These are phyloP conservation scores for Neuroterus valhalla DNA, from an alignment of 1,140 invertebrate species.

Conservation along the genomic window DNA sequence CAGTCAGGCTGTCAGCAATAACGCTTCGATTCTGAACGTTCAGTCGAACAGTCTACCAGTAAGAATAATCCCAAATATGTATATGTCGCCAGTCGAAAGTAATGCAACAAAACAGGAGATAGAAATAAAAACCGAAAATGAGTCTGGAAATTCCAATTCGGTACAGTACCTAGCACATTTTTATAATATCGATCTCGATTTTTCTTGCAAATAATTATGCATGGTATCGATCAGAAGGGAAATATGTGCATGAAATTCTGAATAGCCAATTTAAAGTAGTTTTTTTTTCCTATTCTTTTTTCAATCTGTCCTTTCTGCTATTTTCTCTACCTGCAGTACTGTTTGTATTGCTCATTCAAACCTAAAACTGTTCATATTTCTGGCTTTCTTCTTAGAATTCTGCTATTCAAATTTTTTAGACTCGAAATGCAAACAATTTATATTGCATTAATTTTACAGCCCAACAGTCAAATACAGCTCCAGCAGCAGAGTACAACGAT, in stretches of 20 bases:
- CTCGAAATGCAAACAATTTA: slow-evolving; percentile 1
- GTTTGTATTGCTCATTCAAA: too few relatives aligned
- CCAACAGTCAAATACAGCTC: slow-evolving; percentile 61
- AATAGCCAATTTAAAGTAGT: too few relatives aligned
- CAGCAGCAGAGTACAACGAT: slow-evolving; percentile 66
- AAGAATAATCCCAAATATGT: slow-evolving; percentile 66
- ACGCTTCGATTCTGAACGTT: slow-evolving; percentile 60
- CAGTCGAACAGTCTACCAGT: slow-evolving; percentile 66
- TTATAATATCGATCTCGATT: too few relatives aligned
- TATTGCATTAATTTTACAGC: slow-evolving; percentile 40
- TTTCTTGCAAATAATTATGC: too few relatives aligned
- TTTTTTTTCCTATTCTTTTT: too few relatives aligned
- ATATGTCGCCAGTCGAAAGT: slow-evolving; percentile 59
- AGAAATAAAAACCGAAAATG: slow-evolving; percentile 49
- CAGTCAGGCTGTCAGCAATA: slow-evolving; percentile 59
- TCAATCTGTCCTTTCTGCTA: too few relatives aligned
- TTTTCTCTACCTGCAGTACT: too few relatives aligned
- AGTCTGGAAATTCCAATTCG: slow-evolving; percentile 39
- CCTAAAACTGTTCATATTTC: too few relatives aligned
- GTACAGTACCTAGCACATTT: slow-evolving; percentile 28
- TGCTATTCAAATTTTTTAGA: slow-evolving; percentile 2
- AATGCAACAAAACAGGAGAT: slow-evolving; percentile 52
- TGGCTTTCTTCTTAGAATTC: neutral
- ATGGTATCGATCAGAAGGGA: too few relatives aligned
- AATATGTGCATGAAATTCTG: too few relatives aligned